Evolutionary conservation across 2,113 vertebrate genomes (phyloP).

Genomic region (Scomber japonicus): DNA sequence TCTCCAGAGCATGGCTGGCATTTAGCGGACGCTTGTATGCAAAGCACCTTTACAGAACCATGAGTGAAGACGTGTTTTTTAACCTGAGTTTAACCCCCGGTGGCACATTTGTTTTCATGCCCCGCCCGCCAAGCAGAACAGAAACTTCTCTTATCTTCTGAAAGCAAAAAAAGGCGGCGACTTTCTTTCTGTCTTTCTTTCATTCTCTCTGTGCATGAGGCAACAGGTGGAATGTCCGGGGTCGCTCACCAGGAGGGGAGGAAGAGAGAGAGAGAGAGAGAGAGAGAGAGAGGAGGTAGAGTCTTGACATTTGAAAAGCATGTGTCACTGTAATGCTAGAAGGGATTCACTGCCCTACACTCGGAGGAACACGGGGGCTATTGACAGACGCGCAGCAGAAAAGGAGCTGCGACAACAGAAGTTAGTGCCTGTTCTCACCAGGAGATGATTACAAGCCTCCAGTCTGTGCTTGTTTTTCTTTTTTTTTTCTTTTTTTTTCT

Average conservation of each 20-base stretch:
- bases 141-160: slow-evolving; percentile 3
- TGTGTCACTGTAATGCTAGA: slow-evolving; percentile 40
- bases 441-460: slow-evolving; percentile 11
- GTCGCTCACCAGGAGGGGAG: slow-evolving; percentile 8
- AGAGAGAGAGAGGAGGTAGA: not conserved
- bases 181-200: not conserved
- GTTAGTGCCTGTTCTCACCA: slow-evolving; percentile 5
- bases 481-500: rapidly evolving
- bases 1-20: too few relatives aligned
- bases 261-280: not conserved
- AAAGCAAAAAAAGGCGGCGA: not conserved
- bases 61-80: slow-evolving; percentile 1
- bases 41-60: slow-evolving; percentile 5
- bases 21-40: not conserved
- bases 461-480: not conserved
- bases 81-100: slow-evolving; percentile 17
- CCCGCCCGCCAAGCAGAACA: not conserved
- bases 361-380: slow-evolving; percentile 10
- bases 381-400: not conserved
- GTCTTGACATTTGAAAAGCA: slow-evolving; percentile 51
- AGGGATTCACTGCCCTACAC: slow-evolving; percentile 19
- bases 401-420: slow-evolving; percentile 20
- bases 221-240: slow-evolving; percentile 39
- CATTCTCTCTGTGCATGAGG: slow-evolving; percentile 45
- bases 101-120: not conserved